Evolutionary conservation across 2,888 invertebrate species (phyloP).

Genomic region (Ectropis crepuscularia): DNA sequence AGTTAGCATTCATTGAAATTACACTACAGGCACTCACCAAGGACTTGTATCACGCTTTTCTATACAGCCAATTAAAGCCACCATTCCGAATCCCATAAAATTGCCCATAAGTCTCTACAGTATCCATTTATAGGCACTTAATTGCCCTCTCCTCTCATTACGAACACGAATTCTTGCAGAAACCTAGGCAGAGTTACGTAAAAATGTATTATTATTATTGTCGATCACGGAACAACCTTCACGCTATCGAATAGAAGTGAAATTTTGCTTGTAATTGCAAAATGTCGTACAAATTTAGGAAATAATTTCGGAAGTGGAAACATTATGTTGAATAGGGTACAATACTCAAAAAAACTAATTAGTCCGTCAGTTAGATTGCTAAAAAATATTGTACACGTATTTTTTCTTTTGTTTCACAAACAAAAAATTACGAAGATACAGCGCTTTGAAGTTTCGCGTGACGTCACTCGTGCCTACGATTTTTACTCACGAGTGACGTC

Average conservation of each 20-base stretch:
- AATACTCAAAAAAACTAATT: too few relatives aligned
- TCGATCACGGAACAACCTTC: conserved; percentile 30
- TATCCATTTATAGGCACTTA: conserved; percentile 1
- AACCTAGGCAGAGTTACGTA: conserved; percentile 25
- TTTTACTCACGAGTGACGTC: too few relatives aligned
- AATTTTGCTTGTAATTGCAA: conserved; percentile 4
- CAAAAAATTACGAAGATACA: too few relatives aligned
- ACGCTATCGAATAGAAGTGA: conserved; percentile 16
- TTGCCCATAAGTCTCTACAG: not conserved
- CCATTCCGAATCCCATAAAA: conserved; percentile 23
- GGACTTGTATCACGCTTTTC: not conserved
- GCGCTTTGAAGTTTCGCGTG: too few relatives aligned
- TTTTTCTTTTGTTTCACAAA: too few relatives aligned
- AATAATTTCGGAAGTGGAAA: not conserved
- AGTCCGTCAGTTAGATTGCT: too few relatives aligned
- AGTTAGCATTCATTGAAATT: too few relatives aligned
- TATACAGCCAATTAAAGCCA: conserved; percentile 1
- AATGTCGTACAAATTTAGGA: not conserved
- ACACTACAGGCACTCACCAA: not conserved
- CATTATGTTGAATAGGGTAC: too few relatives aligned
- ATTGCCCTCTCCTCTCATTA: conserved; percentile 20
- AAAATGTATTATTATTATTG: conserved; percentile 21
- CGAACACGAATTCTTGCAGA: conserved; percentile 30
- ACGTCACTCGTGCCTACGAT: too few relatives aligned
- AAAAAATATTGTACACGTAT: too few relatives aligned